A percentile compares a stretch with the other conserved stretches of the same genome.
These are phyloP conservation scores for Limosa lapponica DNA, from an alignment of 2,797 vertebrate species.

Conservation along the genomic window DNA sequence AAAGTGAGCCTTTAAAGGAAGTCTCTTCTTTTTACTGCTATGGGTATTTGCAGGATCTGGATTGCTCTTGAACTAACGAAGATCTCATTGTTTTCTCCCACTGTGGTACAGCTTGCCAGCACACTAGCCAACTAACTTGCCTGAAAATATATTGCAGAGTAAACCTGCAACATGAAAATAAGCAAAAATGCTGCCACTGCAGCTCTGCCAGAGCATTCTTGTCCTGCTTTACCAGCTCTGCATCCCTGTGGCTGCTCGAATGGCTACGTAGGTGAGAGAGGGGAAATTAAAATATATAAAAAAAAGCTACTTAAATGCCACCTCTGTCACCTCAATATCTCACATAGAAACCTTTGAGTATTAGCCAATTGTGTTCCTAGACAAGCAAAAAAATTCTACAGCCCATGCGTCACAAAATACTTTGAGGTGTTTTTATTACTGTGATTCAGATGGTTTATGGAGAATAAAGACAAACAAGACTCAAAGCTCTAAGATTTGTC, in stretches of 20 bases:
- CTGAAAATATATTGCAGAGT: not conserved
- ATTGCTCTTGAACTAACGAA: not conserved
- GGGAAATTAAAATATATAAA: not conserved
- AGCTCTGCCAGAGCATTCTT: not conserved
- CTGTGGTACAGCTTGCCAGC: not conserved
- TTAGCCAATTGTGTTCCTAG: not conserved
- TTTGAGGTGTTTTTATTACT: not conserved
- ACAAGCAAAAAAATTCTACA: not conserved
- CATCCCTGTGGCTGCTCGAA: not conserved
- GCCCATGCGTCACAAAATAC: accelerated
- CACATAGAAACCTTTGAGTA: not conserved
- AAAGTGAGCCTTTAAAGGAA: not conserved
- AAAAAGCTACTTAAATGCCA: not conserved
- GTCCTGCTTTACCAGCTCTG: not conserved
- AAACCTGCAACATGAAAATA: not conserved
- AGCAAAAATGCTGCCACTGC: not conserved
- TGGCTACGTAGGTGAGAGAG: accelerated
- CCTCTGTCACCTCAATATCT: not conserved
- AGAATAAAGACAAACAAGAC: not conserved
- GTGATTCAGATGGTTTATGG: not conserved
- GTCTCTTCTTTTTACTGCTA: not conserved
- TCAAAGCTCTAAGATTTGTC: accelerated
- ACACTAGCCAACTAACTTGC: accelerated
- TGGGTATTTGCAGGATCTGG: not conserved
- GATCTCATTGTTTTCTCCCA: not conserved